Evolutionary conservation across 2,113 vertebrate species (phyloP), one percentile per base, ranked within the genome.

Genomic region (Macquaria australasica): DNA sequence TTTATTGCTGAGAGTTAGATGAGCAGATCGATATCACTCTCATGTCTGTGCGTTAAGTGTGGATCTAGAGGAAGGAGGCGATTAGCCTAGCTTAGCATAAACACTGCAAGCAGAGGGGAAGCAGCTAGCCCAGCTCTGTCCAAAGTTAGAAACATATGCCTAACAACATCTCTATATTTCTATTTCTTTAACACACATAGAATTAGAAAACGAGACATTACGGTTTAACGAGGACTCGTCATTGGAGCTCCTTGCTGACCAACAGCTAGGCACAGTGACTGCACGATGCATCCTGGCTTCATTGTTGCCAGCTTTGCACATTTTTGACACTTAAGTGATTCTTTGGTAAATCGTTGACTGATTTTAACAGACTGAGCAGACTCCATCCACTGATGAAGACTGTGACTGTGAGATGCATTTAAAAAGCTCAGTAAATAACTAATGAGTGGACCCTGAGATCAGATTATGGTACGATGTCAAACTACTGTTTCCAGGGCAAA

Each of bases 351-450:
- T 6, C 21, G 18, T 53, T 37, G 15, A 69, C 15, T 21, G 16
- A 6, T 71, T 25, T 50, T 3, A 75, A 62, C 73, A 59, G 45
- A 34, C 43, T 50, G 43, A 76, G 58, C 28, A 64, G 59, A 63
- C 28, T 16, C 21, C 45, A 48, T 51, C 14, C 10, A 34, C 28
- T 14, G 6, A 14, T 62, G 41, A 62, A 37, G 34, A 34, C 34
- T 34, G 34, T 34, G 25, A 23, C 41, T 48, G 55, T 48, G 25
- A 50, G 18, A 76, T 51, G 7, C 1, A 8, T 8, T 64, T 62
- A 23, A 75, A 34, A 43, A 51, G 28, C 43, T 55, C 69, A 55
- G 28, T 45, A 25, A 31, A 31, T 21, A 60, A n/a, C 6, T 28
- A 63, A 9, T 23, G 4, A 51, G 23, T 10, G 53, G 11, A 39